Percentiles rank a stretch among this genome's conserved stretches.
These are phyloP conservation scores for Orbicella faveolata DNA, from an alignment of 64 coral and sea anemone species.

Conservation along the genomic window DNA sequence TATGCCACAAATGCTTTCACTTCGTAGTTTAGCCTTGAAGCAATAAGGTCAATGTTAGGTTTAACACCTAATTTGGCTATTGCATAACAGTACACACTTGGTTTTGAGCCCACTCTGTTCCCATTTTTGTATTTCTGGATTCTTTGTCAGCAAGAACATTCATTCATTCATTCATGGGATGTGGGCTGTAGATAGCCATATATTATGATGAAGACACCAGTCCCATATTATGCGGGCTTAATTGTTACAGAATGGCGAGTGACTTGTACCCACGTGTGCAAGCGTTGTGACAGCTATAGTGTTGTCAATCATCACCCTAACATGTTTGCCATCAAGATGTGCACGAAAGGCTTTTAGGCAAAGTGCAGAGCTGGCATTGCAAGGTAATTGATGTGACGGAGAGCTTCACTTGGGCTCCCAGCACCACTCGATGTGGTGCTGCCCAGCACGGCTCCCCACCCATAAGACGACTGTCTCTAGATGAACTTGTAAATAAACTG, in stretches of 20 bases:
- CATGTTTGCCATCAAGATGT: conserved; percentile 9
- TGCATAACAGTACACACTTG: not conserved
- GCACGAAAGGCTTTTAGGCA: conserved; percentile 11
- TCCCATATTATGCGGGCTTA: conserved; percentile 29
- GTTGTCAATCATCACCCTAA: conserved; percentile 18
- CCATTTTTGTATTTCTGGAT: conserved; percentile 10
- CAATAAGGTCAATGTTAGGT: conserved; percentile 52
- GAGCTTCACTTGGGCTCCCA: conserved; percentile 14
- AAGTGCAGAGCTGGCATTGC: conserved; percentile 49
- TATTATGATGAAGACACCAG: conserved; percentile 31
- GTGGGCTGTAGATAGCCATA: conserved; percentile 49
- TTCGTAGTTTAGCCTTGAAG: conserved; percentile 39
- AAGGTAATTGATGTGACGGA: conserved; percentile 48
- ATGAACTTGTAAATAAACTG: no score
- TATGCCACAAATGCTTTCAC: conserved; percentile 22
- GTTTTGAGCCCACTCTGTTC: conserved; percentile 44
- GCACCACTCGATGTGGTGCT: conserved; percentile 1
- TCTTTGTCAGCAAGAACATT: not conserved
- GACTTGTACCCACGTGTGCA: conserved; percentile 50
- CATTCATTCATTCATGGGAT: conserved; percentile 10
- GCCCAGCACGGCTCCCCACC: conserved; percentile 6
- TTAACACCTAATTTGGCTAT: conserved; percentile 5
- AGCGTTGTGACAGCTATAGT: conserved; percentile 31
- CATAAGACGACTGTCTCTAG: no score
- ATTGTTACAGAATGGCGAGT: not conserved